Percentiles rank a stretch among this genome's conserved stretches.
These are phyloP conservation scores for Percopsis omiscomaycus DNA, from an alignment of 2,797 vertebrate genomes.

Conservation along the genomic window DNA sequence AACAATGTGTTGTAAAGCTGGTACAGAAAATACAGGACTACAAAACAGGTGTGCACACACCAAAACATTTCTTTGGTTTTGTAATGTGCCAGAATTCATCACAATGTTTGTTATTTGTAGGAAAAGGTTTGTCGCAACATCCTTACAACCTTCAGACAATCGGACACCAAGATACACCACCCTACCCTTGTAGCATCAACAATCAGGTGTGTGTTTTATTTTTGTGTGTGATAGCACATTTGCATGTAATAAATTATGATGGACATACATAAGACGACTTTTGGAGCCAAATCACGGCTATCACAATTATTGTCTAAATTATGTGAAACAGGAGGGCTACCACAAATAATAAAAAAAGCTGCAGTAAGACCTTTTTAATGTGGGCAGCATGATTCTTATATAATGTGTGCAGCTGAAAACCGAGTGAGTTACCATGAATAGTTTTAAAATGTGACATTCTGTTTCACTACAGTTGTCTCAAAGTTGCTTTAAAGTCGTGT, in stretches of 20 bases:
- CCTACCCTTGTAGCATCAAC: conserved; percentile 15
- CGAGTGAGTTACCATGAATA: too few relatives aligned
- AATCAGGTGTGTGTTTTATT: conserved; percentile 42
- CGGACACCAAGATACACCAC: too few relatives aligned
- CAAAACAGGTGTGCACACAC: conserved; percentile 25
- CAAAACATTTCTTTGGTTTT: neutral
- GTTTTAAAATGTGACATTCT: too few relatives aligned
- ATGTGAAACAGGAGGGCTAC: too few relatives aligned
- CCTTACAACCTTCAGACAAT: neutral
- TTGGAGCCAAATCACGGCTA: neutral
- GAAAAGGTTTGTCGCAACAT: fast-evolving
- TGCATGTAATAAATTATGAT: neutral
- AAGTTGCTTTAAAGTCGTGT: too few relatives aligned
- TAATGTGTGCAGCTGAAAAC: too few relatives aligned
- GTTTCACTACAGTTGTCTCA: too few relatives aligned
- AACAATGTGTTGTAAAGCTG: conserved; percentile 45
- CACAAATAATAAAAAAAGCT: too few relatives aligned
- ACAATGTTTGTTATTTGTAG: conserved; percentile 32
- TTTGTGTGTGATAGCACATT: neutral
- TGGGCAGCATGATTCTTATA: too few relatives aligned
- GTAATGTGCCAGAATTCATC: neutral
- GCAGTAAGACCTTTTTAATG: too few relatives aligned
- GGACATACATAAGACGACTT: too few relatives aligned
- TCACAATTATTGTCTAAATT: neutral
- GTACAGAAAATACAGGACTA: conserved; percentile 32